These are phyloP conservation scores for Xenus cinereus DNA, from an alignment of 2,113 vertebrate species.

Conservation along the genomic window DNA sequence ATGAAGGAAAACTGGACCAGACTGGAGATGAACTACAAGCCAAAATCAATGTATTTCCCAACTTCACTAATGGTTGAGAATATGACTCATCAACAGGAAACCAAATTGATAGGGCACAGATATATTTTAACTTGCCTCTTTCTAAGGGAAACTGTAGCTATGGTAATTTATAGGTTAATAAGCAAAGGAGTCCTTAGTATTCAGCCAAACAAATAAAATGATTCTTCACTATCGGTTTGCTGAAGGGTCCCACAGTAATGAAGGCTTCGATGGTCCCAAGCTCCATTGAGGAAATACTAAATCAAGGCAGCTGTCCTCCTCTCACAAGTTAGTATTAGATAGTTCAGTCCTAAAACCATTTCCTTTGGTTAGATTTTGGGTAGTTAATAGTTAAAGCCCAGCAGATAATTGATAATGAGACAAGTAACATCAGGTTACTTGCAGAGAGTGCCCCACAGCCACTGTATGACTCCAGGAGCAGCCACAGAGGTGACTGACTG, in stretches of 20 bases:
- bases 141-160: background rate
- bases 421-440: background rate
- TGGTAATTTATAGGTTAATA: constrained; percentile 50
- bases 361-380: background rate
- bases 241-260: background rate
- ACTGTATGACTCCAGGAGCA: background rate
- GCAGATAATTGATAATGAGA: background rate
- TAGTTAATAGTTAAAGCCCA: background rate
- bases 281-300: constrained; percentile 1
- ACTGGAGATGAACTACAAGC: background rate
- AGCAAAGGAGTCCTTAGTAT: background rate
- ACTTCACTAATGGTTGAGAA: constrained; percentile 9
- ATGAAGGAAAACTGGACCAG: constrained; percentile 36
- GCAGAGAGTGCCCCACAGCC: background rate
- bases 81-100: constrained; percentile 38
- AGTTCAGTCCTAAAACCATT: background rate
- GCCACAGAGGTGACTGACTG: background rate
- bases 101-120: background rate
- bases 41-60: constrained; percentile 63
- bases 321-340: background rate
- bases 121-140: constrained; percentile 15
- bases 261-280: constrained; percentile 8
- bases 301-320: constrained; percentile 20
- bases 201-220: constrained; percentile 57
- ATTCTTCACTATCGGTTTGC: background rate